Conservation (phyloP, 92 coral and sea anemone genomes). For the Parazoanthus darwini region DNA sequence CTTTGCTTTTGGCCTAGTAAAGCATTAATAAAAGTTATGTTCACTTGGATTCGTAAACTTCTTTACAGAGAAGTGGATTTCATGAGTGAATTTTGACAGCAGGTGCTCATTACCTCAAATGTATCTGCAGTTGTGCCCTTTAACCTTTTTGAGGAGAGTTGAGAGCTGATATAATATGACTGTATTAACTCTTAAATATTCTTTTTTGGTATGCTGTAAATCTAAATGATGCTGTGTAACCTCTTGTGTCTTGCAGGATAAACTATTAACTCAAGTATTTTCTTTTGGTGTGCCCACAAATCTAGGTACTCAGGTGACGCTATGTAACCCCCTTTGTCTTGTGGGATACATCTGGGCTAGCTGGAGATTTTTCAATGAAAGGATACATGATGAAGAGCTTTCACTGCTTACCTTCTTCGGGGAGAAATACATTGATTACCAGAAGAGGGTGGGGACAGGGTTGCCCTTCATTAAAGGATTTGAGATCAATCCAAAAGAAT, state of each 20-base stretch:
- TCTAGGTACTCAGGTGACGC: slow-evolving; percentile 83
- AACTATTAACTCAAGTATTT: neutral
- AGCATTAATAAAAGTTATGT: too few species aligned
- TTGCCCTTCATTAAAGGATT: slow-evolving; percentile 88
- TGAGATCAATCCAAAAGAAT: slow-evolving; percentile 35
- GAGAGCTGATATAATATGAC: too few species aligned
- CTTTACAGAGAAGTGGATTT: too few species aligned
- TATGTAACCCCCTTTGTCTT: slow-evolving; percentile 86
- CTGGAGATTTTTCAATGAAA: slow-evolving; percentile 90
- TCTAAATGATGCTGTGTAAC: too few species aligned
- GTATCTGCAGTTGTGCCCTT: too few species aligned
- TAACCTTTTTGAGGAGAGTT: too few species aligned
- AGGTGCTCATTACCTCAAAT: too few species aligned
- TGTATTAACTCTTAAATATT: neutral
- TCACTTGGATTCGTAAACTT: too few species aligned
- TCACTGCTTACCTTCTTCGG: slow-evolving; percentile 77
- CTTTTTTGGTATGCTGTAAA: too few species aligned
- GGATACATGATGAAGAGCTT: slow-evolving; percentile 84
- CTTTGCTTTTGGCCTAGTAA: too few species aligned
- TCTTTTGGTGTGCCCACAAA: neutral
- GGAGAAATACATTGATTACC: slow-evolving; percentile 79
- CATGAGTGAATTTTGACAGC: too few species aligned
- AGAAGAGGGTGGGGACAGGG: slow-evolving; percentile 88
- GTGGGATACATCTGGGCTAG: slow-evolving; percentile 79
- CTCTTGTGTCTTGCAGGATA: too few species aligned